phyloP scores from a whole-genome alignment of 2,888 invertebrate genomes.

The Alentia gelatinosa region DNA sequence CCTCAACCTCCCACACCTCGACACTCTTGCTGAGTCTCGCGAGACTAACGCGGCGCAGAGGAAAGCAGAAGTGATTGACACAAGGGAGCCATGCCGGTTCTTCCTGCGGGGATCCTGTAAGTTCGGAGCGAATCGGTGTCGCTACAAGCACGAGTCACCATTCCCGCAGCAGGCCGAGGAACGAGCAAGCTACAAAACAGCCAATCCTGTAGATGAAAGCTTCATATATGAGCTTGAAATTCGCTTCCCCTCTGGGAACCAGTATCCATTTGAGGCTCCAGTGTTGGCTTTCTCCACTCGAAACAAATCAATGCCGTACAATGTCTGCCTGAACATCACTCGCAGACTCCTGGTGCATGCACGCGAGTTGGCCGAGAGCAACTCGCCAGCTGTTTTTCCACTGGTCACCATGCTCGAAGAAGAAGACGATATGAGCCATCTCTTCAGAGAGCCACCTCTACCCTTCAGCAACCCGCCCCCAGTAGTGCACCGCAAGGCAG shows the following conservation, averaged over 20 bases:
- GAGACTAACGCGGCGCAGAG: neutral
- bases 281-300: conserved; percentile 73
- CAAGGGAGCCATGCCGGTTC: conserved; percentile 68
- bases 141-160: conserved; percentile 43
- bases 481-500: conserved; percentile 52
- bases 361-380: conserved; percentile 65
- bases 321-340: conserved; percentile 73
- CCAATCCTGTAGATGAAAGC: neutral
- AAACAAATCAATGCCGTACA: conserved; percentile 67
- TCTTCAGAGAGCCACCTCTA: conserved; percentile 67
- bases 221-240: conserved; percentile 71
- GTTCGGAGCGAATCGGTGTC: conserved; percentile 66
- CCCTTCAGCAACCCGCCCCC: conserved; percentile 68
- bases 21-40: neutral
- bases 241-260: conserved; percentile 72
- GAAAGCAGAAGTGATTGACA: neutral
- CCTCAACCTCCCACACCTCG: conserved; percentile 65
- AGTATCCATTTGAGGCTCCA: conserved; percentile 74
- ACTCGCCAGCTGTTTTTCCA: conserved; percentile 73
- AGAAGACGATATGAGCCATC: conserved; percentile 66
- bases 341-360: conserved; percentile 70
- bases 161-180: neutral
- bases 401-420: conserved; percentile 74
- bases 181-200: neutral
- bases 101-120: conserved; percentile 73